Percentiles rank a stretch among this genome's conserved stretches.
phyloP scores from a whole-genome alignment of 2,113 vertebrate genomes.

The Saccopteryx bilineata region DNA sequence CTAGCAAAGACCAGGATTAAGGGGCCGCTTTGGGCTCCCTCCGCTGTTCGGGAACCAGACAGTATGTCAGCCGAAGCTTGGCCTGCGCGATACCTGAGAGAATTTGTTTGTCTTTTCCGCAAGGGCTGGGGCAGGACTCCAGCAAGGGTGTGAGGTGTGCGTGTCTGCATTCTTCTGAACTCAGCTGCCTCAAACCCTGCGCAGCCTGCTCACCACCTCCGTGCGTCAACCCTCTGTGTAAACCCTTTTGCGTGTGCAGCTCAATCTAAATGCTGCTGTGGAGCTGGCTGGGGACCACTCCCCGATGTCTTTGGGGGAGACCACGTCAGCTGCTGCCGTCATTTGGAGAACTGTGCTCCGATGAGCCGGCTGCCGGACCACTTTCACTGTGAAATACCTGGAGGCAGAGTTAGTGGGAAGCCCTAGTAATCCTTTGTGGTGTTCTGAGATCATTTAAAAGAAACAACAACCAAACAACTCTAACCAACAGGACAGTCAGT shows the following conservation, averaged over 20 bases:
- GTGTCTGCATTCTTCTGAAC: not conserved
- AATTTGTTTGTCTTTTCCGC: conserved; percentile 16
- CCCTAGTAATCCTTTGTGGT: not conserved
- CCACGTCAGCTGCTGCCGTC: not conserved
- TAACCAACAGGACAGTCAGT: not conserved
- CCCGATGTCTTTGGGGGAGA: not conserved
- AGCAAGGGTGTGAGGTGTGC: not conserved
- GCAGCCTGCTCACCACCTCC: conserved; percentile 61
- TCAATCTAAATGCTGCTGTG: not conserved
- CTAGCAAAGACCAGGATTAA: not conserved
- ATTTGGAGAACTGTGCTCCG: not conserved
- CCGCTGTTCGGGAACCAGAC: not conserved
- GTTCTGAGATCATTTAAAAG: conserved; percentile 25
- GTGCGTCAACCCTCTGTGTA: not conserved
- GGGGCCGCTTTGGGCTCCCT: not conserved
- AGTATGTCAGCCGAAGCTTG: not conserved
- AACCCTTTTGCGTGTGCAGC: not conserved
- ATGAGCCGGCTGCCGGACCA: not conserved
- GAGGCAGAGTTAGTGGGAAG: conserved; percentile 13
- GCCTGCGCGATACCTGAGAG: not conserved
- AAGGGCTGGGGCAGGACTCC: not conserved
- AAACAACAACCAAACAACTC: not conserved
- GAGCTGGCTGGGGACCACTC: not conserved
- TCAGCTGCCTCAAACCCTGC: conserved; percentile 40
- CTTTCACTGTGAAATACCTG: not conserved